Percentiles rank a stretch among this genome's conserved stretches.
These are phyloP conservation scores for Phoronis australis DNA, from an alignment of 2,888 invertebrate species.

Conservation along the genomic window DNA sequence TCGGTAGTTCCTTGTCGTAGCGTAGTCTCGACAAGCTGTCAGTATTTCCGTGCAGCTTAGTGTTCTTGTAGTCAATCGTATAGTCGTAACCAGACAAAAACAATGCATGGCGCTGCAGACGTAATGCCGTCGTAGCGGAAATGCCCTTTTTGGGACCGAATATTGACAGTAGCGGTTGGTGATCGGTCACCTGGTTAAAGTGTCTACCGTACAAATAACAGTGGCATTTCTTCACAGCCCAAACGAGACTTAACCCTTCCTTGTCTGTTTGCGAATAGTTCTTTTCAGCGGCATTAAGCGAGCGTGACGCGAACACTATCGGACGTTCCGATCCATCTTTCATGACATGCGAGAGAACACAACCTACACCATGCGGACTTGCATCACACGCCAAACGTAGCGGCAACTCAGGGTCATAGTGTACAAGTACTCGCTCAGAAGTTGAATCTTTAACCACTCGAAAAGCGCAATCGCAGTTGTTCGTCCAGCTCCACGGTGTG, in stretches of 20 bases:
- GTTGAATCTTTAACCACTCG: not conserved
- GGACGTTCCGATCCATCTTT: not conserved
- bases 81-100: not conserved
- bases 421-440: not conserved
- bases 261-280: not conserved
- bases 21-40: not conserved
- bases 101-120: not conserved
- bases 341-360: not conserved
- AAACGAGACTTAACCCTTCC: not conserved
- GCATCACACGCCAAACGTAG: not conserved
- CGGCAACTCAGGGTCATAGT: not conserved
- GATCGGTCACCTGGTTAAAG: not conserved
- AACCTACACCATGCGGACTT: not conserved
- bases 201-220: conserved; percentile 2
- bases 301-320: not conserved
- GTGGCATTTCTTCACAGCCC: not conserved
- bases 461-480: not conserved
- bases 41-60: not conserved
- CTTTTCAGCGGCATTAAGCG: not conserved
- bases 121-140: not conserved
- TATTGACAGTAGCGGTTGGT: not conserved
- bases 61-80: not conserved
- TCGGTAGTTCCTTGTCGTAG: no score
- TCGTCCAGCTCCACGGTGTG: not conserved
- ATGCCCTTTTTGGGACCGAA: not conserved